Base-by-base conservation (phyloP, 1,140 invertebrate species). In the Macrostomum lignano region DNA sequence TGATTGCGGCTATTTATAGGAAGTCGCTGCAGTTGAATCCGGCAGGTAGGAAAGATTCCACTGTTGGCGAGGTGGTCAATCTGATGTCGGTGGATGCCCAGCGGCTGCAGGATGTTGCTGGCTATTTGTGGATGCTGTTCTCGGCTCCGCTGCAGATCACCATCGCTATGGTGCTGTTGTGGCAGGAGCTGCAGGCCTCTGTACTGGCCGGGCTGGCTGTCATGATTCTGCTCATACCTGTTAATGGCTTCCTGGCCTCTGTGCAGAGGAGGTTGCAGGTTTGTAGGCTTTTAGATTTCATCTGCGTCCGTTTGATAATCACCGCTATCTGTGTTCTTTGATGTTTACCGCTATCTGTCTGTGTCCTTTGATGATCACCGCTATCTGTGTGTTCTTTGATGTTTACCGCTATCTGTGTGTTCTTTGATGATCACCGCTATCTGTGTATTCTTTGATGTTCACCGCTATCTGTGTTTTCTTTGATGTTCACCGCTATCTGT, bases 41-140 rank as follows among this genome's bases (percentile, higher is more conserved):
- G 7, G 9, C 26, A 17, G 15, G 14, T 6, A 9, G 32, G 3
- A 33, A 33, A 24, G 19, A 21, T 9, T 33, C 13, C 14, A 66
- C 65, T 3, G 54, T 61, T n/a, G 65, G 66, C n/a, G 65, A 68
- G 41, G 67, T 67, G 22, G 61, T 64, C 2, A 67, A 67, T 40
- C 40, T 66, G 24, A 63, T 66, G 56, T 52, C 65, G 0, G 60
- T 64, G 6, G 65, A 66, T 51, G 56, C 60, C 13, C 58, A 65
- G 39, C 40, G 47, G 17, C 52, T 60, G 35, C 48, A 50, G 41
- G 62, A 65, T 35, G 43, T 63, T 31, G 61, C 52, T 39, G 60
- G 53, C 0, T 88, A 84, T 48, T 60, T 93, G 35, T 86, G 88
- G 52, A 81, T 84, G 70, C 67, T 93, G 41, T 94, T 82, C 82